Percentiles rank a stretch among this genome's conserved stretches.
Conservation (phyloP, 2,797 vertebrate genomes). For the Mionectes olivaceus region DNA sequence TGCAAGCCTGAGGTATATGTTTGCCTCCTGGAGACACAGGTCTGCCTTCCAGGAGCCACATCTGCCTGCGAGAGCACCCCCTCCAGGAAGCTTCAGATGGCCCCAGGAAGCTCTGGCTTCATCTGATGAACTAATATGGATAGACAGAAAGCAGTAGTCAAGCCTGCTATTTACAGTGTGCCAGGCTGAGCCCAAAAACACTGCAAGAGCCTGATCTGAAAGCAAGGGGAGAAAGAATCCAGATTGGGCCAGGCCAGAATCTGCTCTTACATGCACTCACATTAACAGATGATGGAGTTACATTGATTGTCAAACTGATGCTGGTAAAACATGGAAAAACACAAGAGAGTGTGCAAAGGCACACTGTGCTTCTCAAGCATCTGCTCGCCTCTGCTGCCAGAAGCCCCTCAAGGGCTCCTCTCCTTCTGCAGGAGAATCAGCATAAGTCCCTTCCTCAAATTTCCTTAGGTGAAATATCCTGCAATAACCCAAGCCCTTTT, state of each 20-base stretch:
- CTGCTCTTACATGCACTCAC: neutral
- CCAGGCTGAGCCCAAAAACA: neutral
- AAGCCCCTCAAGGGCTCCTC: neutral
- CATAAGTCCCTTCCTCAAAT: neutral
- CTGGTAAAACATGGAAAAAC: neutral
- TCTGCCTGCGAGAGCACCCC: constrained; percentile 43
- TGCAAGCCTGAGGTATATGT: constrained; percentile 2
- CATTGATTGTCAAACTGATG: neutral
- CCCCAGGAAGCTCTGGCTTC: constrained; percentile 72
- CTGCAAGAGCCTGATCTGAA: neutral
- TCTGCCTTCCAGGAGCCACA: constrained; percentile 66
- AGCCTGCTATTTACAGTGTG: neutral
- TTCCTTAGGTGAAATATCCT: neutral
- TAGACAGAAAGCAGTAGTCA: constrained; percentile 62
- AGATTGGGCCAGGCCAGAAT: neutral
- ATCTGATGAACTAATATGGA: constrained; percentile 60
- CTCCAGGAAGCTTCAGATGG: constrained; percentile 37
- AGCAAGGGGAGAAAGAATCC: neutral
- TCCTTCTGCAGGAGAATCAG: neutral
- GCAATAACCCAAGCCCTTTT: neutral
- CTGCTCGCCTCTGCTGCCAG: accelerated
- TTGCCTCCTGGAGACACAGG: neutral
- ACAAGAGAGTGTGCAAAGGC: neutral
- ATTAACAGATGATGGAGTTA: neutral
- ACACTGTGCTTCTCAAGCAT: neutral